A percentile compares a stretch with the other conserved stretches of the same genome.
Evolutionary conservation across 2,888 invertebrate species (phyloP).

Genomic region (Mythimna impura): DNA sequence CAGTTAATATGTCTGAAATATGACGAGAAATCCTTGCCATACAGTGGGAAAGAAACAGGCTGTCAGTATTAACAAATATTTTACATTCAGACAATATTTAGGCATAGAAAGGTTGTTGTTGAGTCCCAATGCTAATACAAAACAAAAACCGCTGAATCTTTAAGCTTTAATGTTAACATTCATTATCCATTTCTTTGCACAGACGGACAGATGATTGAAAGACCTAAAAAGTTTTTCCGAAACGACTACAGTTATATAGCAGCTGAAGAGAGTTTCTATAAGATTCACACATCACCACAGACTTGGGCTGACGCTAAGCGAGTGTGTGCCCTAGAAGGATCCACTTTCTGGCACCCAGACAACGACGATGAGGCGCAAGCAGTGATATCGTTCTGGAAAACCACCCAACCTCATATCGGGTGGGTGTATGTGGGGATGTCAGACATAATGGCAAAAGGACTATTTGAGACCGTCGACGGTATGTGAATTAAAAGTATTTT

Average conservation of each 20-base stretch:
- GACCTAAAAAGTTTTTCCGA: conserved; percentile 74
- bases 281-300: conserved; percentile 76
- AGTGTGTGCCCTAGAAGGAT: conserved; percentile 77
- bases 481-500: conserved; percentile 58
- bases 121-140: too few relatives aligned
- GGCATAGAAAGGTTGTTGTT: too few relatives aligned
- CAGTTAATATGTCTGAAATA: too few relatives aligned
- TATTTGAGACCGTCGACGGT: conserved; percentile 73
- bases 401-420: conserved; percentile 3
- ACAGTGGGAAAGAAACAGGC: too few relatives aligned
- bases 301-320: conserved; percentile 77
- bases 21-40: too few relatives aligned
- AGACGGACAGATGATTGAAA: conserved; percentile 46
- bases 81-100: too few relatives aligned
- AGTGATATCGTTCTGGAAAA: conserved; percentile 14
- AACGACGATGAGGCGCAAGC: conserved; percentile 57
- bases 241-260: conserved; percentile 78
- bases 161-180: neutral
- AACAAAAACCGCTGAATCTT: too few relatives aligned
- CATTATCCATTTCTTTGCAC: conserved; percentile 32
- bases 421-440: conserved; percentile 8
- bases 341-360: conserved; percentile 77
- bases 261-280: conserved; percentile 76
- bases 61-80: too few relatives aligned
- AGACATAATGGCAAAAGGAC: conserved; percentile 69